Conservation (phyloP, 2,888 invertebrate genomes). For the Agrochola macilenta region DNA sequence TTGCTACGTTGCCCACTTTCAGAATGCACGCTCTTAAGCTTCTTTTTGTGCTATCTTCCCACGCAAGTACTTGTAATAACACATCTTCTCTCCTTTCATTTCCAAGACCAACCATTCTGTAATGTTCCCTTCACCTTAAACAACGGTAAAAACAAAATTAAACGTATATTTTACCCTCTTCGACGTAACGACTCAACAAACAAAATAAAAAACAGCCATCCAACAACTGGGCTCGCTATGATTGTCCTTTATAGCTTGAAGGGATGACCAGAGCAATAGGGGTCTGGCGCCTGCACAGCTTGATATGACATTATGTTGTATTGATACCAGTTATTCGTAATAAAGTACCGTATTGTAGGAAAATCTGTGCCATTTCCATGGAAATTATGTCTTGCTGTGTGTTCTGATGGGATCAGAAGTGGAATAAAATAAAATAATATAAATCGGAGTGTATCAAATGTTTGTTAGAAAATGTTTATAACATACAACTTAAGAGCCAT, state of each 20-base stretch:
- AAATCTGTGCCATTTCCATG: constrained; percentile 55
- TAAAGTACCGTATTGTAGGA: constrained; percentile 61
- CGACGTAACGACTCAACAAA: constrained; percentile 64
- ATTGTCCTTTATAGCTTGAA: constrained; percentile 73
- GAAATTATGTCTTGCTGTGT: constrained; percentile 42
- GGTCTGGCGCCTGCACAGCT: constrained; percentile 81
- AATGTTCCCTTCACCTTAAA: constrained; percentile 15
- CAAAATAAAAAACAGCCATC: constrained; percentile 77
- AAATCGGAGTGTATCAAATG: background rate
- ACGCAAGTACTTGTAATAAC: background rate
- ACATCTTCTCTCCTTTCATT: constrained; percentile 10
- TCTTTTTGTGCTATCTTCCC: background rate
- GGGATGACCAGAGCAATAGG: constrained; percentile 75
- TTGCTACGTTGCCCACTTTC: too few relatives aligned
- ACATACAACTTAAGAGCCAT: background rate
- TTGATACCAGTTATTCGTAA: constrained; percentile 67
- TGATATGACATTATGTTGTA: constrained; percentile 69
- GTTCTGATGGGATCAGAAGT: constrained; percentile 46
- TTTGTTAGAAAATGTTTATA: background rate
- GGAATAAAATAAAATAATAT: background rate
- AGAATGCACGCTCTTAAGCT: background rate
- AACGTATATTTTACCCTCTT: constrained; percentile 60
- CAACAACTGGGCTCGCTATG: constrained; percentile 70
- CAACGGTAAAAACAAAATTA: constrained; percentile 54
- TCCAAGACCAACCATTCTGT: background rate